Percentiles rank a stretch among this genome's conserved stretches.
These are phyloP conservation scores for Nemapogon koenigi DNA, from an alignment of 2,888 invertebrate species.

Conservation along the genomic window DNA sequence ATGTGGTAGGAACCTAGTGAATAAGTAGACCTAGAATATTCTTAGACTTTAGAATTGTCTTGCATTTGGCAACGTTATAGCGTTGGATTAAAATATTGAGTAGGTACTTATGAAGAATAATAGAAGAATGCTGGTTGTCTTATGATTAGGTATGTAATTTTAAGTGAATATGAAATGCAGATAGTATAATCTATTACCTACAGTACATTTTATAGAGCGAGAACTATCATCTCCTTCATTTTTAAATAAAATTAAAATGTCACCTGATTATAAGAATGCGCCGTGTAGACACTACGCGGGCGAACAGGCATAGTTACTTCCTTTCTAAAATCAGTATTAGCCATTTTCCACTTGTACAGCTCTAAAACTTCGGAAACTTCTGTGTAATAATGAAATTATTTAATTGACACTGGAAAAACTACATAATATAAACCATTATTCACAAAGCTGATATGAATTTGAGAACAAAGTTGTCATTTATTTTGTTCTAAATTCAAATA, in stretches of 20 bases:
- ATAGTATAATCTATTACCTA: not conserved
- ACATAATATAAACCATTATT: constrained; percentile 5
- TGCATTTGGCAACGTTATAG: no score
- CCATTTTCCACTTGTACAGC: constrained; percentile 31
- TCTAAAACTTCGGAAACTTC: not conserved
- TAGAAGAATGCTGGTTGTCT: not conserved
- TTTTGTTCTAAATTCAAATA: constrained; percentile 3
- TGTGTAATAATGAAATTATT: not conserved
- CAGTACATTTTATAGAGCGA: not conserved
- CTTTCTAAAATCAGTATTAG: constrained; percentile 56
- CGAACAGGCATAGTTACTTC: constrained; percentile 59
- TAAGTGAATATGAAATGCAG: not conserved
- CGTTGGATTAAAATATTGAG: no score
- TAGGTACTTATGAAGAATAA: no score
- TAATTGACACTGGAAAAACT: constrained; percentile 5
- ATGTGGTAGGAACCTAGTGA: no score
- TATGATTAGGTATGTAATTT: not conserved
- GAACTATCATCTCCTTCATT: not conserved
- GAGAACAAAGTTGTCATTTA: constrained; percentile 1
- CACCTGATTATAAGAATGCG: constrained; percentile 69
- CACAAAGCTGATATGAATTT: not conserved
- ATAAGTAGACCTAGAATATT: no score
- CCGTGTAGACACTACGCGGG: constrained; percentile 72
- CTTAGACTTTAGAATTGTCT: no score
- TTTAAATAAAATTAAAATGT: not conserved